phyloP scores from a whole-genome alignment of 2,888 invertebrate species.

The Macrosiphum euphorbiae region DNA sequence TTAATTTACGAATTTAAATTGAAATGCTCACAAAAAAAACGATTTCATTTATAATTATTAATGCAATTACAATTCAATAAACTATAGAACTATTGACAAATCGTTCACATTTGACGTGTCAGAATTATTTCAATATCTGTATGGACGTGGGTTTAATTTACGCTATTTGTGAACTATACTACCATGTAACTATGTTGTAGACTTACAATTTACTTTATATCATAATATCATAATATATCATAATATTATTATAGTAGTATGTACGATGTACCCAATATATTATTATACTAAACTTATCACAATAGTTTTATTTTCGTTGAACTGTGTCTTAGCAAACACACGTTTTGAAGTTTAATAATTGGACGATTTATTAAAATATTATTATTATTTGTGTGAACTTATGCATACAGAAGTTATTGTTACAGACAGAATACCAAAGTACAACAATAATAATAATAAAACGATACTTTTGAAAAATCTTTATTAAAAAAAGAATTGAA shows the following conservation, averaged over 20 bases:
- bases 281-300: neutral
- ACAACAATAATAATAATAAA: neutral
- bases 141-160: neutral
- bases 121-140: neutral
- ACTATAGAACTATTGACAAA: neutral
- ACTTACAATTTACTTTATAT: neutral
- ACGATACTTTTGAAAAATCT: neutral
- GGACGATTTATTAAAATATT: neutral
- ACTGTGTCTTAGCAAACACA: neutral
- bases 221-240: neutral
- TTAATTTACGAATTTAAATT: neutral
- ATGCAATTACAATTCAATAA: neutral
- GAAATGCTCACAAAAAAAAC: neutral
- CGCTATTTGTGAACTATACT: neutral
- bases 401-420: neutral
- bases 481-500: neutral
- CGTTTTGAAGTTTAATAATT: neutral
- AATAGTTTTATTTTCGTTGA: neutral
- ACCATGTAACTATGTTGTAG: neutral
- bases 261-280: too few species aligned
- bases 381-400: neutral
- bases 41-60: neutral
- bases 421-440: neutral
- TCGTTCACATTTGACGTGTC: neutral
- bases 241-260: too few species aligned